Percentiles rank a stretch among this genome's conserved stretches.
Evolutionary conservation across 1,140 invertebrate genomes (phyloP).

Genomic region (Drosophila setifemur): DNA sequence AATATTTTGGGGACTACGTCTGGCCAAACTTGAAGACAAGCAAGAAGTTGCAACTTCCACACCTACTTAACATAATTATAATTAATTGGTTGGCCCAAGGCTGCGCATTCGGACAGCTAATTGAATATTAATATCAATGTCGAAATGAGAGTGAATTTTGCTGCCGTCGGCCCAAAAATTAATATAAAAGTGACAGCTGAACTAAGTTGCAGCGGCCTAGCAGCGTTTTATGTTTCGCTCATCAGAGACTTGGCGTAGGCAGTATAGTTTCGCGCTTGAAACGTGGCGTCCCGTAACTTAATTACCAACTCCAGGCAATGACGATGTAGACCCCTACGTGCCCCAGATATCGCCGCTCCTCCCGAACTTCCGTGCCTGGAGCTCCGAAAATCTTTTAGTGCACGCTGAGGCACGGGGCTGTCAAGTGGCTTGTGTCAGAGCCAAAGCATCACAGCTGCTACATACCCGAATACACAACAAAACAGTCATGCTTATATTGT

Average conservation of each 20-base stretch:
- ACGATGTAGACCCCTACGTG: slow-evolving; percentile 56
- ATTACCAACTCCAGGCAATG: slow-evolving; percentile 62
- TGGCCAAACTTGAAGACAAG: slow-evolving; percentile 10
- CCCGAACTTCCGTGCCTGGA: neutral
- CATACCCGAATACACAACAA: slow-evolving; percentile 28
- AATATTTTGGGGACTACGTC: neutral
- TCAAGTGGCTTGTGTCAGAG: slow-evolving; percentile 44
- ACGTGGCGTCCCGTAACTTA: slow-evolving; percentile 60
- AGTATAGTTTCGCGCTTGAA: slow-evolving; percentile 31
- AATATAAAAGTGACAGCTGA: slow-evolving; percentile 68
- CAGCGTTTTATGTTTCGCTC: neutral
- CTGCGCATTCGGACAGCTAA: slow-evolving; percentile 47
- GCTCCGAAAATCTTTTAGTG: slow-evolving; percentile 20
- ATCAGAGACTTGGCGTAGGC: neutral
- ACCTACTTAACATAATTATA: slow-evolving; percentile 72
- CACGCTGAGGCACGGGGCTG: slow-evolving; percentile 18
- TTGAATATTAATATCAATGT: slow-evolving; percentile 78
- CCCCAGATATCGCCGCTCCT: slow-evolving; percentile 47
- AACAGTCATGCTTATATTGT: slow-evolving; percentile 47
- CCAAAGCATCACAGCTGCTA: slow-evolving; percentile 30
- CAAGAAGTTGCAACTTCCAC: slow-evolving; percentile 26
- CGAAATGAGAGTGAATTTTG: slow-evolving; percentile 53
- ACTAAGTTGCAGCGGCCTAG: slow-evolving; percentile 9
- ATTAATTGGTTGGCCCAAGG: slow-evolving; percentile 59
- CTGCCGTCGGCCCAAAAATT: slow-evolving; percentile 22